Evolutionary conservation across 2,113 vertebrate species (phyloP).

Genomic region (Triplophysa siluroides): DNA sequence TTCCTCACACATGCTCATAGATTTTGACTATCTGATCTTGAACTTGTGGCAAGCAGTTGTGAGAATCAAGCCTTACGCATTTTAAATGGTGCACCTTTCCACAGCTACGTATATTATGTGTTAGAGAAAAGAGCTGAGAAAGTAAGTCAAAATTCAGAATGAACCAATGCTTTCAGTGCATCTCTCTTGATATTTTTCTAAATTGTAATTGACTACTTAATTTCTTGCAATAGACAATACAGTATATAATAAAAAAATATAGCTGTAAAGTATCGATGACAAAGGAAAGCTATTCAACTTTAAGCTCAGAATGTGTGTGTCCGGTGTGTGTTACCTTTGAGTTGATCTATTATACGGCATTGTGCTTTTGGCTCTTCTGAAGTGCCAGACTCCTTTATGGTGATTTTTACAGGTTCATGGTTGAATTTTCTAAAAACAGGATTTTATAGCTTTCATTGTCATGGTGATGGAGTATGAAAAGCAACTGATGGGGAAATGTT

Average conservation of each 20-base stretch:
- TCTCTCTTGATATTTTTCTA: neutral
- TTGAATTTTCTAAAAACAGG: too few species aligned
- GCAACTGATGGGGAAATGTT: neutral
- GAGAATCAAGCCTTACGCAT: conserved; percentile 37
- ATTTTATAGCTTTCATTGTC: neutral
- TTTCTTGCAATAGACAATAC: neutral
- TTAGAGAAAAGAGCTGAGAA: conserved; percentile 7
- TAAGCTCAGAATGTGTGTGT: too few species aligned
- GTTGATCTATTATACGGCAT: too few species aligned
- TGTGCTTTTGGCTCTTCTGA: too few species aligned
- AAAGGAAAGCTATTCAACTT: too few species aligned
- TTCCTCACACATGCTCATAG: conserved; percentile 23
- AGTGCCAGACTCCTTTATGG: too few species aligned
- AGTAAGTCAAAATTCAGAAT: neutral
- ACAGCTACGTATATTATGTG: neutral
- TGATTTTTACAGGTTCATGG: too few species aligned
- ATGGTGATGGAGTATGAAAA: neutral
- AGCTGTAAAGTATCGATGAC: neutral
- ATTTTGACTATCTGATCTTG: conserved; percentile 15
- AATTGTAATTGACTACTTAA: neutral
- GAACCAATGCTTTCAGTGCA: neutral
- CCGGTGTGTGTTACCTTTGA: too few species aligned
- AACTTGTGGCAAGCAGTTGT: neutral
- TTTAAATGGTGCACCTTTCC: conserved; percentile 16
- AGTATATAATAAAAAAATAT: too few species aligned